These are phyloP conservation scores for Galagoides demidoff DNA, from an alignment of 2,797 vertebrate genomes.

Conservation along the genomic window DNA sequence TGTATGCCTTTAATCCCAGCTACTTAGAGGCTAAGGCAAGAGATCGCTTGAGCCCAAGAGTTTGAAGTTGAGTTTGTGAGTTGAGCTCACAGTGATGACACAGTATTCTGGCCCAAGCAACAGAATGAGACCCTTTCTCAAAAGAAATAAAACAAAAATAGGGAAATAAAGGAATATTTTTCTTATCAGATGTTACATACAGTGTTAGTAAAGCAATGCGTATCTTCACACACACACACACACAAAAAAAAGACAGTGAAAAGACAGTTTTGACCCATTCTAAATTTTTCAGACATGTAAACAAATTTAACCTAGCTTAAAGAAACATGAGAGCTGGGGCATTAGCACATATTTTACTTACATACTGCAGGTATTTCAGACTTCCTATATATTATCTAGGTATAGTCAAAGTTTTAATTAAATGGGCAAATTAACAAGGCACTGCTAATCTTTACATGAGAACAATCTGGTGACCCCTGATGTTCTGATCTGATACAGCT, in stretches of 20 bases:
- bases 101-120: no score
- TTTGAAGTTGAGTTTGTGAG: no score
- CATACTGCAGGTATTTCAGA: background rate
- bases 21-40: no score
- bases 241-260: slow-evolving; percentile 23
- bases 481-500: background rate
- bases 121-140: no score
- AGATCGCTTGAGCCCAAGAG: no score
- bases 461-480: background rate
- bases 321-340: background rate
- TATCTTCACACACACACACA: no score
- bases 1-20: no score
- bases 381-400: background rate
- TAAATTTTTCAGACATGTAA: slow-evolving; percentile 23
- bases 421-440: background rate
- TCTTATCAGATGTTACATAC: background rate
- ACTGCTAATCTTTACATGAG: background rate
- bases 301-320: slow-evolving; percentile 3
- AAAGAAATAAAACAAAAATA: background rate
- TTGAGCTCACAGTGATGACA: no score
- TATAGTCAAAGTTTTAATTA: slow-evolving; percentile 3
- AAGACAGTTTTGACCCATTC: background rate
- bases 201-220: background rate
- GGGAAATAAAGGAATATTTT: background rate
- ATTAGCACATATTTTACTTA: background rate